Percentiles rank a stretch among this genome's conserved stretches.
phyloP scores from a whole-genome alignment of 2,113 vertebrate genomes.

The Heloderma charlesbogerti region DNA sequence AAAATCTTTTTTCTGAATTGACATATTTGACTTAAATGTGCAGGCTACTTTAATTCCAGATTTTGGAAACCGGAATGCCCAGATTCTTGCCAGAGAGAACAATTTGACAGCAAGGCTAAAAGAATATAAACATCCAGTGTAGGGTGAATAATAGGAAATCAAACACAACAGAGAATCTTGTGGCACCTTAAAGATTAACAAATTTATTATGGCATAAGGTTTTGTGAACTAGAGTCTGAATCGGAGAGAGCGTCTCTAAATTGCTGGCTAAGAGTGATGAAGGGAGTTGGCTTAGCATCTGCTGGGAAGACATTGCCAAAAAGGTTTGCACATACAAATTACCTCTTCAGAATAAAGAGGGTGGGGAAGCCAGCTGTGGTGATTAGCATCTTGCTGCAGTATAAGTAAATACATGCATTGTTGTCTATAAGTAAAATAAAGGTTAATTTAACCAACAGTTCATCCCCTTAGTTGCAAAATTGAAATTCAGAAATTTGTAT shows the following conservation, averaged over 20 bases:
- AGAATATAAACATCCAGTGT: not conserved
- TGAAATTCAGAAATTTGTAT: not conserved
- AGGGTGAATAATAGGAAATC: not conserved
- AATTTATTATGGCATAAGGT: not conserved
- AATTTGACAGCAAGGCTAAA: not conserved
- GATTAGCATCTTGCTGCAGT: not conserved
- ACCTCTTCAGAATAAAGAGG: not conserved
- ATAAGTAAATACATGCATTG: not conserved
- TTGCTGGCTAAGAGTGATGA: not conserved
- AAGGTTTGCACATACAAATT: not conserved
- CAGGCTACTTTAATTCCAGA: not conserved
- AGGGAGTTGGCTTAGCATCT: not conserved
- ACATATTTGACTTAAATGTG: not conserved
- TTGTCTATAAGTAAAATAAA: not conserved
- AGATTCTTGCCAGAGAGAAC: not conserved
- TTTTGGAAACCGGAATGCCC: not conserved
- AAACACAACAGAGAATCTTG: not conserved
- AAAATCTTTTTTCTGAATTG: not conserved
- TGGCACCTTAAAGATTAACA: not conserved
- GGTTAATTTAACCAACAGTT: not conserved
- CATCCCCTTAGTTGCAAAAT: not conserved
- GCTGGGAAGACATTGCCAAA: not conserved
- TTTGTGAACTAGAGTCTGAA: not conserved
- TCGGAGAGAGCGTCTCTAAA: not conserved
- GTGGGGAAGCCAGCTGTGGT: not conserved